Base-by-base conservation (phyloP, 1,140 invertebrate genomes). In the Aphelinus atriplicis region DNA sequence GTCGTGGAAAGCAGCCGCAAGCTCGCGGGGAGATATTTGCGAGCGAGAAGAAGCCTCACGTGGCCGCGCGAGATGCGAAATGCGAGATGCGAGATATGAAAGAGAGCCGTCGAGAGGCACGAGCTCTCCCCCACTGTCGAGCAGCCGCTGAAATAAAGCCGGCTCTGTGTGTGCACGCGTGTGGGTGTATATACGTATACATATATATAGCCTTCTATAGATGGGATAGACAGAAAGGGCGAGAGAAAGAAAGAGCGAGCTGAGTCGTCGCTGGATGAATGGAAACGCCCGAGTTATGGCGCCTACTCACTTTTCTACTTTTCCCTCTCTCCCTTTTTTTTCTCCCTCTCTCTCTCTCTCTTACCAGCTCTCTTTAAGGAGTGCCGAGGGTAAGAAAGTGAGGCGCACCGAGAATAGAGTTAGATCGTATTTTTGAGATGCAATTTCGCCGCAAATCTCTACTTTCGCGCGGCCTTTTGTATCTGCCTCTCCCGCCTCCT, bases 341-440 rank as follows among this genome's bases (percentile, higher is more conserved):
- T 68, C 9, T 42, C 48, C 3, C 67, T 60, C 42, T 60, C 67
- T 60, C 10, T 60, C 10, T 58, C 67, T 58, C 7, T 26, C 26
- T 26, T 26, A 26, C 26, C 26, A 26, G 26, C 26, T 46, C 43
- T 26, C 57, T 45, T 43, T 50, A 69, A 60, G 43, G 3, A 70
- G 57, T 7, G 9, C 7, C 0, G 45, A 47, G 10, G 3, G n/a
- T 47, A 26, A 68, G 10, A 2, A 45, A 2, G n/a, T 43, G 55
- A 53, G 26, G 10, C 26, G 67, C 51, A 69, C 45, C 61, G 61
- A 60, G 64, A 83, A 84, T 81, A 78, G 84, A 84, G 82, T 82
- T 78, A 80, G 81, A 85, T 85, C 81, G 82, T 85, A 86, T 86
- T 85, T 86, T 86, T 84, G 83, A 84, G 83, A 85, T 83, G 83